Percentiles rank a stretch among this genome's conserved stretches.
Evolutionary conservation across 92 coral and sea anemone species (phyloP).

Genomic region (Palythoa grandiflora): DNA sequence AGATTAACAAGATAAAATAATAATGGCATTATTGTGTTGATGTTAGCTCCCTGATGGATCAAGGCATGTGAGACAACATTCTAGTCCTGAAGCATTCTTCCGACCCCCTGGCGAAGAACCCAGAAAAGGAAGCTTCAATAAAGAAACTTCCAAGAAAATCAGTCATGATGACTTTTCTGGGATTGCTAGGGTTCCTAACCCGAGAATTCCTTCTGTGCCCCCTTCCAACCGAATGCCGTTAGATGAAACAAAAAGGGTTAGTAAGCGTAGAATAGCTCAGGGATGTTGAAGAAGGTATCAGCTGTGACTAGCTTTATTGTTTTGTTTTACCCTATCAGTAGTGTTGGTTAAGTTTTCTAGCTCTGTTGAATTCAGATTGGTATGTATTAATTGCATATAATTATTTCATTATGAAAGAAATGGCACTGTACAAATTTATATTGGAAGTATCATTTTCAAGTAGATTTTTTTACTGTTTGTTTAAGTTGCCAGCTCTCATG

Average conservation of each 20-base stretch:
- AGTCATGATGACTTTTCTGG: slow-evolving; percentile 75
- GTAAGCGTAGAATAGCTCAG: slow-evolving; percentile 5
- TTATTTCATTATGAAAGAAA: not conserved
- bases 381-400: not conserved
- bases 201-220: slow-evolving; percentile 61
- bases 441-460: no score
- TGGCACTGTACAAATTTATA: not conserved
- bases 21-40: slow-evolving; percentile 38
- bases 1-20: not conserved
- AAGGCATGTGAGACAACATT: slow-evolving; percentile 71
- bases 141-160: slow-evolving; percentile 67
- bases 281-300: not conserved
- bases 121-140: slow-evolving; percentile 49
- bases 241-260: slow-evolving; percentile 57
- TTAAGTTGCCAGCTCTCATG: no score
- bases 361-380: not conserved
- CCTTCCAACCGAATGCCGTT: slow-evolving; percentile 62
- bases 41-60: slow-evolving; percentile 75
- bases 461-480: no score
- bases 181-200: slow-evolving; percentile 14
- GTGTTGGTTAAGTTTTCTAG: not conserved
- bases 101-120: slow-evolving; percentile 67
- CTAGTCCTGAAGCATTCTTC: slow-evolving; percentile 90
- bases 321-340: not conserved
- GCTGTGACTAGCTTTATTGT: not conserved